Percentiles rank a stretch among this genome's conserved stretches.
Evolutionary conservation across 2,797 vertebrate species (phyloP).

Genomic region (Alauda arvensis): DNA sequence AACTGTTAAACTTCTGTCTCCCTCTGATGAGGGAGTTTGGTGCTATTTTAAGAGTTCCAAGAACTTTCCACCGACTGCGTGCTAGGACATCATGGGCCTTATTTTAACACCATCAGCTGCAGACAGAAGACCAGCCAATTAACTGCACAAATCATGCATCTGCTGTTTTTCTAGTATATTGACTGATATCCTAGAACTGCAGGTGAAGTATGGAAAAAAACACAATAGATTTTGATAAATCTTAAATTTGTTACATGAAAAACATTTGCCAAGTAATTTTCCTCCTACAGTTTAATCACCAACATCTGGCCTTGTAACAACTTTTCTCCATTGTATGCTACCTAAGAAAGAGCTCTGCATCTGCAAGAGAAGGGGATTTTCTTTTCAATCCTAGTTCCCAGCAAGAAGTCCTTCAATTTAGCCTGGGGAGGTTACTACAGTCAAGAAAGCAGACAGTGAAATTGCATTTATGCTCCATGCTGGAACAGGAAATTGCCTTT

Average conservation of each 20-base stretch:
- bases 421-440: constrained; percentile 11
- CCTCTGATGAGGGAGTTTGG: neutral
- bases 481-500: constrained; percentile 50
- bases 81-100: neutral
- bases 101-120: neutral
- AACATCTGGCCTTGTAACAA: neutral
- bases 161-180: neutral
- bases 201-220: neutral
- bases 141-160: neutral
- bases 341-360: neutral
- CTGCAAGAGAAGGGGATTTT: neutral
- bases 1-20: neutral
- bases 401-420: constrained; percentile 54
- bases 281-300: neutral
- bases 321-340: neutral
- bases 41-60: neutral
- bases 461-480: constrained; percentile 12
- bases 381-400: constrained; percentile 14
- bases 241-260: neutral
- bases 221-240: neutral
- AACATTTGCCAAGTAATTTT: neutral
- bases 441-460: constrained; percentile 38
- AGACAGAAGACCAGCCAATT: neutral
- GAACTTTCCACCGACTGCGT: neutral
- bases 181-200: neutral